A percentile compares a stretch with the other conserved stretches of the same genome.
Evolutionary conservation across 2,797 vertebrate species (phyloP).

Genomic region (Acanthurus leucopareius): DNA sequence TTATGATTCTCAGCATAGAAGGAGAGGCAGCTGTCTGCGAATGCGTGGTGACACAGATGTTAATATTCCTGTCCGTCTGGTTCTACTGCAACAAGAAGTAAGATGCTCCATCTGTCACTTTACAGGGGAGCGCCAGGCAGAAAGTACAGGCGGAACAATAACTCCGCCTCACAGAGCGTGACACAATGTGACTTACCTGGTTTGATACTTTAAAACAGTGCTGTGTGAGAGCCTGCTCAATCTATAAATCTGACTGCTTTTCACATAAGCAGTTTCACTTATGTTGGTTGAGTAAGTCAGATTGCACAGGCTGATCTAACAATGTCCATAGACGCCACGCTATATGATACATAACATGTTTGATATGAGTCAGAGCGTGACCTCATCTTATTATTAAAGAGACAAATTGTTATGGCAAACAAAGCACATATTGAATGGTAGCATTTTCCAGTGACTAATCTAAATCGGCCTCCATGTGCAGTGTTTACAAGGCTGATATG

Average conservation of each 20-base stretch:
- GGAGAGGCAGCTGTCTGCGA: conserved; percentile 15
- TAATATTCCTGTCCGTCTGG: conserved; percentile 64
- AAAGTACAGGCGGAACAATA: conserved; percentile 2
- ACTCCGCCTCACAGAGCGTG: conserved; percentile 1
- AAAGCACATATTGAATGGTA: background rate
- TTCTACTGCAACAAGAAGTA: conserved; percentile 44
- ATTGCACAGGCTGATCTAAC: background rate
- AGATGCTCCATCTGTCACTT: conserved; percentile 26
- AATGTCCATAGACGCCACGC: background rate
- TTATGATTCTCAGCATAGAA: background rate
- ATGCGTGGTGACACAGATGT: conserved; percentile 22
- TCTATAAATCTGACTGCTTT: rapidly evolving
- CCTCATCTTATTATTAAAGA: background rate
- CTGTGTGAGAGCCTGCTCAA: background rate
- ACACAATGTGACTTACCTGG: background rate
- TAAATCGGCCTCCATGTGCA: conserved; percentile 19
- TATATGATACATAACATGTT: background rate
- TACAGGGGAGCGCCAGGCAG: conserved; percentile 1
- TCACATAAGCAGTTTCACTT: background rate
- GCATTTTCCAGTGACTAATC: conserved; percentile 1
- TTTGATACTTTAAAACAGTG: conserved; percentile 7
- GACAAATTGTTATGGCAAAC: conserved; percentile 10
- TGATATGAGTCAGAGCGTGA: background rate
- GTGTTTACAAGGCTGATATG: conserved; percentile 50
- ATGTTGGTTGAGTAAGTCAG: background rate